A percentile compares a stretch with the other conserved stretches of the same genome.
phyloP scores from a whole-genome alignment of 2,797 vertebrate genomes.

The Syndactyla subalaris region DNA sequence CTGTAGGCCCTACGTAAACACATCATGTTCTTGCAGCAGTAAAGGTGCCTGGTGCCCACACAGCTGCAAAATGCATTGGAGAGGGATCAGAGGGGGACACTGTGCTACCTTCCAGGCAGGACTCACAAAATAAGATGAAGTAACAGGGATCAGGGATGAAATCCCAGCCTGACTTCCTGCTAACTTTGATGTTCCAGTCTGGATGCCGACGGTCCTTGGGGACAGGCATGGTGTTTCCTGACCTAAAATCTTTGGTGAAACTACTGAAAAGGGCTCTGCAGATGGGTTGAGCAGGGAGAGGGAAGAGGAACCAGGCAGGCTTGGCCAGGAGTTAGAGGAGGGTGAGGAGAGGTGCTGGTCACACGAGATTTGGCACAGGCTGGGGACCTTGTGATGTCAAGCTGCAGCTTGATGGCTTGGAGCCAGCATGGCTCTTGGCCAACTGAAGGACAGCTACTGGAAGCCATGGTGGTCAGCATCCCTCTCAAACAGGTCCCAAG shows the following conservation, averaged over 20 bases:
- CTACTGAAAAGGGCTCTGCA: background rate
- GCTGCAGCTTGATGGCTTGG: background rate
- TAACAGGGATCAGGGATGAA: background rate
- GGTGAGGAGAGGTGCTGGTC: background rate
- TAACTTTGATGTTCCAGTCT: background rate
- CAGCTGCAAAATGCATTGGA: rapidly evolving
- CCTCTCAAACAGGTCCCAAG: background rate
- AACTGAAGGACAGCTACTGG: background rate
- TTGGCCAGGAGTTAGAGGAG: background rate
- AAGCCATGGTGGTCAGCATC: background rate
- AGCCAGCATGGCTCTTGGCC: background rate
- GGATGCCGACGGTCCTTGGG: background rate
- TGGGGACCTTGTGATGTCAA: background rate
- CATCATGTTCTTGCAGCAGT: background rate
- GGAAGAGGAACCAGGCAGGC: background rate
- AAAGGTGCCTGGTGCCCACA: rapidly evolving
- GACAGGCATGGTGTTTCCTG: background rate
- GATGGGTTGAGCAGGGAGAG: background rate
- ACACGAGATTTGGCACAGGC: background rate
- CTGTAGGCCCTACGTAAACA: background rate
- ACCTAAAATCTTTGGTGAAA: background rate
- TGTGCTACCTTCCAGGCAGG: background rate
- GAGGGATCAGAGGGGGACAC: background rate
- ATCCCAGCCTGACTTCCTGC: background rate
- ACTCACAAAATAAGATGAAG: background rate